Base-by-base conservation (phyloP, 2,113 vertebrate genomes). In the Mormoops blainvillei region DNA sequence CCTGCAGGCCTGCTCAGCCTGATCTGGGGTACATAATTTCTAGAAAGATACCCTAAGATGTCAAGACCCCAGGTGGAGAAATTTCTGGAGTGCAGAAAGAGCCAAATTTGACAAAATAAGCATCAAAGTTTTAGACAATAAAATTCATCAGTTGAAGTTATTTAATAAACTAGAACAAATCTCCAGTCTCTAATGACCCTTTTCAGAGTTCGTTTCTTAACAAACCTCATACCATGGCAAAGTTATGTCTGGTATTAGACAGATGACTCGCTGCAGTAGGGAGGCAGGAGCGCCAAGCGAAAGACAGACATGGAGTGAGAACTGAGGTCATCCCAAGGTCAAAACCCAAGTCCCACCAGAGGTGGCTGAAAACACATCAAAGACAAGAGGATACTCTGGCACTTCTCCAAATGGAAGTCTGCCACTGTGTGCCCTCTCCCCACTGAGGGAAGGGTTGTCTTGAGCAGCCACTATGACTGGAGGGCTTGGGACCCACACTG, bases 41-140 rank as follows among this genome's bases (percentile, higher is more conserved):
- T 67, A 67, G n/a, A 67, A 87, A 87, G 1, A 18, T 52, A 45
- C 54, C 76, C 6, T 65, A 63, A 10, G 19, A 26, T 81, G 26
- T 12, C 41, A 63, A 38, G 45, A 11, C 33, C 48, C 12, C 11
- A 61, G 2, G 13, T 61, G 71, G 31, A 56, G 58, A 86, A 26
- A 89, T 61, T 36, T 54, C 48, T 54, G 26, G 19, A 86, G 15
- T 28, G 76, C 63, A 78, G 45, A 87, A 50, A 83, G 56, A 7
- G 7, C 76, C 85, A 52, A 58, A 36, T 48, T 65, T 50, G 71
- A 43, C 18, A 50, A 95, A 95, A 89, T 58, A 54, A 86, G 33
- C 41, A 74, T 33, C 3, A 36, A 89, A 41, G 52, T 45, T 28
- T 74, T 58, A 80, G 63, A 43, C 48, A 80, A 48, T 91, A 91